Percentiles rank a stretch among this genome's conserved stretches.
These are phyloP conservation scores for Caerostris darwini DNA, from an alignment of 1,140 invertebrate genomes.

Conservation along the genomic window DNA sequence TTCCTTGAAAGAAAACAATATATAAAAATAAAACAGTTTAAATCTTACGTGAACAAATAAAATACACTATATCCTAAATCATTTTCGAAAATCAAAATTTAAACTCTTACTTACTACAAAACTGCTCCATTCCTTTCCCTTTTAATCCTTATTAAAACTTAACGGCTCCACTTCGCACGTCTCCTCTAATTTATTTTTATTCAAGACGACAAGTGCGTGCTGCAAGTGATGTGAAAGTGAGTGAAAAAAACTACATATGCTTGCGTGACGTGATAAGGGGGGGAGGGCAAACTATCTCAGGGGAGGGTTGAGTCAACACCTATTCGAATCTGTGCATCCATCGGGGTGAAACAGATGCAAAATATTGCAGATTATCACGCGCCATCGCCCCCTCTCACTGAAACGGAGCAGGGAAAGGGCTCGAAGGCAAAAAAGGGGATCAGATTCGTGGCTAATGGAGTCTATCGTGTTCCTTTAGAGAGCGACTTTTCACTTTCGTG, in stretches of 20 bases:
- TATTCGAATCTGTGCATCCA: not conserved
- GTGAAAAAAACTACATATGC: not conserved
- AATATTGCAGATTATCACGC: constrained; percentile 15
- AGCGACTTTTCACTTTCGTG: not conserved
- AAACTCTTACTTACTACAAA: too few species aligned
- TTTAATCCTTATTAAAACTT: not conserved
- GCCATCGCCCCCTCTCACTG: not conserved
- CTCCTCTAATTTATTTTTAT: not conserved
- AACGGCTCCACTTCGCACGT: not conserved
- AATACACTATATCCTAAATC: too few species aligned
- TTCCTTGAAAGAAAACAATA: too few species aligned
- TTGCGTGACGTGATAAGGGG: not conserved
- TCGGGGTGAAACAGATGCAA: not conserved
- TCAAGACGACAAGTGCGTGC: not conserved
- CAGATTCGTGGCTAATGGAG: not conserved
- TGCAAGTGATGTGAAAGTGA: not conserved
- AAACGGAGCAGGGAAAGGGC: not conserved
- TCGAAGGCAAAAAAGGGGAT: not conserved
- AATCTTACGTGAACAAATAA: too few species aligned
- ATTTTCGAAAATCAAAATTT: too few species aligned
- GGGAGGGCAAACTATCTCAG: not conserved
- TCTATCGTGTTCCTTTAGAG: not conserved
- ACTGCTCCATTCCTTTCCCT: not conserved
- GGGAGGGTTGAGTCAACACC: constrained; percentile 29
- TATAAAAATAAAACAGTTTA: too few species aligned